Evolutionary conservation across 1,140 invertebrate species (phyloP).

Genomic region (Ruditapes philippinarum): DNA sequence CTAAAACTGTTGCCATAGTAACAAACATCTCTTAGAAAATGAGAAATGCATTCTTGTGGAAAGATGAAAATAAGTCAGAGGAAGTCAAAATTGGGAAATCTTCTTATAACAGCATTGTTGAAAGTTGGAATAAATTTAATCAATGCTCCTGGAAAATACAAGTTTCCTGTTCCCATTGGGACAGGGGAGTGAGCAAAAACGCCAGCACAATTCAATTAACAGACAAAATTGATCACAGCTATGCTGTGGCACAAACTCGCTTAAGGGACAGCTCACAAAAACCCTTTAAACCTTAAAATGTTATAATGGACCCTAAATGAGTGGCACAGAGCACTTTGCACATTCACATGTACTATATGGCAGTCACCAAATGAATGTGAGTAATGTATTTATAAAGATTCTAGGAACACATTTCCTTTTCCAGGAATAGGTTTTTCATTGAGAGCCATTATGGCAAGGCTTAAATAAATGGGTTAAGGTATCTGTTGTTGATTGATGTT

Average conservation of each 20-base stretch:
- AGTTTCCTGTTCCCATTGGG: conserved; percentile 41
- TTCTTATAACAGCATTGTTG: conserved; percentile 58
- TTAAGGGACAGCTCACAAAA: conserved; percentile 12
- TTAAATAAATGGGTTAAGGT: too few species aligned
- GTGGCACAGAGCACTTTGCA: neutral
- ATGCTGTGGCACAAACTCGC: conserved; percentile 36
- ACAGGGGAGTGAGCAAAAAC: conserved; percentile 50
- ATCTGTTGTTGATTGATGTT: too few species aligned
- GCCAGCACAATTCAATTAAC: conserved; percentile 63
- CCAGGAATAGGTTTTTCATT: too few species aligned
- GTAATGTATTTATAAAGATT: neutral
- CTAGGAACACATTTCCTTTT: too few species aligned
- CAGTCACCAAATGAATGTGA: neutral
- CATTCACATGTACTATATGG: conserved; percentile 4
- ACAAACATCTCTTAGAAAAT: conserved; percentile 56
- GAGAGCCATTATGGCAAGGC: too few species aligned
- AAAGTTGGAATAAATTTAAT: conserved; percentile 70
- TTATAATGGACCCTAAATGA: conserved; percentile 16
- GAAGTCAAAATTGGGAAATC: conserved; percentile 64
- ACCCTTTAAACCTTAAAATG: conserved; percentile 11
- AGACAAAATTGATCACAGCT: conserved; percentile 62
- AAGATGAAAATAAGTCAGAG: conserved; percentile 61
- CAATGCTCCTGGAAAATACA: conserved; percentile 61
- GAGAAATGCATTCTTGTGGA: conserved; percentile 66
- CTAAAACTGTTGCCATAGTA: conserved; percentile 53